Conservation (phyloP, 2,888 invertebrate species). For the Buathra laborator region DNA sequence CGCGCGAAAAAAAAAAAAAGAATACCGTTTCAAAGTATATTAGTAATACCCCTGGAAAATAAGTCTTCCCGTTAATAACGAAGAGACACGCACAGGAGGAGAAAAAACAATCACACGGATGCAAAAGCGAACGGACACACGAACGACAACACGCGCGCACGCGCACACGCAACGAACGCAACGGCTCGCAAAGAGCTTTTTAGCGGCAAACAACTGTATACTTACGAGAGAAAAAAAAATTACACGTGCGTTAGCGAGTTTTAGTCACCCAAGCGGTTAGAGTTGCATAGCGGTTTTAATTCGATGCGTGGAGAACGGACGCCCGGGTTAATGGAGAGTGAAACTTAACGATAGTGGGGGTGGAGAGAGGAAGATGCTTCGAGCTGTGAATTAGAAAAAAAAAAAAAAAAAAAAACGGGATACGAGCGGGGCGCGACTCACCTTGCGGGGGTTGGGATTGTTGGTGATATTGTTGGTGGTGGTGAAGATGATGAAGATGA, state of each 20-base stretch:
- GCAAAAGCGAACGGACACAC: conserved; percentile 14
- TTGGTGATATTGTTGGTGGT: conserved; percentile 75
- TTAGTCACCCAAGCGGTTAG: conserved; percentile 60
- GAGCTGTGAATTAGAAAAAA: conserved; percentile 43
- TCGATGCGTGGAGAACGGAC: conserved; percentile 19
- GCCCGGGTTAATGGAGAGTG: conserved; percentile 9
- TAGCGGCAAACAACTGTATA: conserved; percentile 16
- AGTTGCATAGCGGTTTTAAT: conserved; percentile 38
- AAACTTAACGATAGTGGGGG: conserved; percentile 27
- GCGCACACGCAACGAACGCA: conserved; percentile 40
- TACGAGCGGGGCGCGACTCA: conserved; percentile 73
- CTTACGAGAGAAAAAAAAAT: conserved; percentile 25
- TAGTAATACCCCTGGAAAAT: conserved; percentile 44
- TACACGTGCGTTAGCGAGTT: conserved; percentile 26
- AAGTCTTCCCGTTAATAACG: conserved; percentile 48
- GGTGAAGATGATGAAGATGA: conserved; percentile 79
- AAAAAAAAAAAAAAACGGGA: conserved; percentile 34
- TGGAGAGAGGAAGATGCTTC: conserved; percentile 27
- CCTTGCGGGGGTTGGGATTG: conserved; percentile 83
- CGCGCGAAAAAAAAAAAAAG: conserved; percentile 6
- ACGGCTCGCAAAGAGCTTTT: conserved; percentile 14
- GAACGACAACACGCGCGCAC: neutral
- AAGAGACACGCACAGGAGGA: conserved; percentile 30
- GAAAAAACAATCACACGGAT: conserved; percentile 24
- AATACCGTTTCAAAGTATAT: conserved; percentile 29